These are phyloP conservation scores for Ditula angustiorana DNA, from an alignment of 2,888 invertebrate genomes.

Conservation along the genomic window DNA sequence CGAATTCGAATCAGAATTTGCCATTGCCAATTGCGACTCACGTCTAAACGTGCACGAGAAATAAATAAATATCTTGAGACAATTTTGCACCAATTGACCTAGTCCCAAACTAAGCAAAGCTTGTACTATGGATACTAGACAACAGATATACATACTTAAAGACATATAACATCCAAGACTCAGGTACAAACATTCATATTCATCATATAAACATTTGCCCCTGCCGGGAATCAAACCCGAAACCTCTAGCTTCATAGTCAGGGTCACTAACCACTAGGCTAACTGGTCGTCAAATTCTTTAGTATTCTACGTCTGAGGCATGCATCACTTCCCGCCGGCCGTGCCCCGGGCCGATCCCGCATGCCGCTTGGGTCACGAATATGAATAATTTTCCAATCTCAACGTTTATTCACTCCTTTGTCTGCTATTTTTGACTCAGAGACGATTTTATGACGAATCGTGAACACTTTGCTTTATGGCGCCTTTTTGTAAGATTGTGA, in stretches of 20 bases:
- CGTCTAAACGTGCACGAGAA: neutral
- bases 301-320: constrained; percentile 32
- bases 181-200: too few relatives aligned
- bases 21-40: neutral
- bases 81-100: too few relatives aligned
- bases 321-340: constrained; percentile 44
- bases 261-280: too few relatives aligned
- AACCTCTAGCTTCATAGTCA: too few relatives aligned
- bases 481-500: neutral
- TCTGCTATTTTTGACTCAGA: constrained; percentile 60
- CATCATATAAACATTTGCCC: too few relatives aligned
- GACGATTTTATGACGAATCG: constrained; percentile 66
- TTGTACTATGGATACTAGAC: too few relatives aligned
- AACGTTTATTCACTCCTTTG: constrained; percentile 69
- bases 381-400: constrained; percentile 78
- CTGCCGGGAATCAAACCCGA: too few relatives aligned
- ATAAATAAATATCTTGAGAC: too few relatives aligned
- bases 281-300: too few relatives aligned
- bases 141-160: too few relatives aligned
- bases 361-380: constrained; percentile 59
- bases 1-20: neutral
- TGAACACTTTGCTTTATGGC: constrained; percentile 23
- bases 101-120: too few relatives aligned
- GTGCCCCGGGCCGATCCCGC: constrained; percentile 35
- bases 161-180: too few relatives aligned